Conservation (phyloP, 2,888 invertebrate genomes). For the Charanyca ferruginea region DNA sequence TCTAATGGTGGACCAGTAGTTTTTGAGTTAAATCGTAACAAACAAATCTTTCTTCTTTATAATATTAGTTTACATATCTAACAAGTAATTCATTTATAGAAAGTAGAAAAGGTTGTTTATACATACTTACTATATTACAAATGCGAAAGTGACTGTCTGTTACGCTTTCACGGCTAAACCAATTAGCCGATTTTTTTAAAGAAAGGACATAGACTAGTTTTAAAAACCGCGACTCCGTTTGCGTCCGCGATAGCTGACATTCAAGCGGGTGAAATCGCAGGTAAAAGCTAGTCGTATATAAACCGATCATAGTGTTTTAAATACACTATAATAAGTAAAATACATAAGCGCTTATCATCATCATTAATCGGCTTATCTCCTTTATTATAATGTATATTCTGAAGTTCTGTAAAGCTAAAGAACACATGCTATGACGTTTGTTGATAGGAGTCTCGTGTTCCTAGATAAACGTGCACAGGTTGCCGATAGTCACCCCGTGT, state of each 20-base stretch:
- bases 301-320: conserved; percentile 8
- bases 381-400: conserved; percentile 5
- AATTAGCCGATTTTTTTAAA: too few relatives aligned
- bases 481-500: background rate
- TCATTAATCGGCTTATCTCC: conserved; percentile 23
- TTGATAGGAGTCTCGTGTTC: conserved; percentile 46
- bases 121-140: too few relatives aligned
- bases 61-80: too few relatives aligned
- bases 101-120: background rate
- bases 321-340: background rate
- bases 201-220: too few relatives aligned
- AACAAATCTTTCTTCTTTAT: too few relatives aligned
- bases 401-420: background rate
- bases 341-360: conserved; percentile 14
- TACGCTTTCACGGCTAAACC: too few relatives aligned
- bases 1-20: too few relatives aligned
- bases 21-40: too few relatives aligned
- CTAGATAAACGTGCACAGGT: conserved; percentile 49
- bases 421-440: conserved; percentile 14
- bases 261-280: background rate
- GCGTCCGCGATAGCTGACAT: background rate
- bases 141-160: too few relatives aligned
- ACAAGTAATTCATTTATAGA: too few relatives aligned
- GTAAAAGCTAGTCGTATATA: background rate
- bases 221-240: too few relatives aligned